A percentile compares a stretch with the other conserved stretches of the same genome.
Conservation (phyloP, 2,888 invertebrate genomes). For the Hemicrepidius hirtus region DNA sequence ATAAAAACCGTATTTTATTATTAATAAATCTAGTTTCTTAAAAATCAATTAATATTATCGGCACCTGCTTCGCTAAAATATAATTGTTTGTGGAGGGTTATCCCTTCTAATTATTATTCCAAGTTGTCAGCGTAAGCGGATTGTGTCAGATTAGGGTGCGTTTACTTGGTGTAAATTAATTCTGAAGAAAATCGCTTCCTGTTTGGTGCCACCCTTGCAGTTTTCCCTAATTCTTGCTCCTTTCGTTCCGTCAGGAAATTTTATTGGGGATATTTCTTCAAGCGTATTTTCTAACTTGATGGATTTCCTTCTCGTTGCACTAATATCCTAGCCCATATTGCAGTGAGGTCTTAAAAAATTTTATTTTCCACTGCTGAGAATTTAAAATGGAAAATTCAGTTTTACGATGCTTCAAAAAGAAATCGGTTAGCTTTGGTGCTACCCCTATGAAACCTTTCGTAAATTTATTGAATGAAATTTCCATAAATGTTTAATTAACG, state of each 20-base stretch:
- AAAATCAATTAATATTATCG: background rate
- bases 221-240: background rate
- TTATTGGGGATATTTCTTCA: conserved; percentile 5
- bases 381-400: background rate
- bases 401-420: background rate
- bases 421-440: too few species aligned
- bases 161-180: conserved; percentile 17
- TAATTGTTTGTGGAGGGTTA: conserved; percentile 8
- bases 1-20: too few species aligned
- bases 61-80: background rate
- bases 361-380: background rate
- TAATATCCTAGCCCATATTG: conserved; percentile 2
- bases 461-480: too few species aligned
- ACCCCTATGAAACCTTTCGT: too few species aligned
- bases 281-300: conserved; percentile 4
- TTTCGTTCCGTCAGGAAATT: conserved; percentile 2
- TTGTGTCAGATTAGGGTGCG: conserved; percentile 19
- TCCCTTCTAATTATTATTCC: conserved; percentile 15
- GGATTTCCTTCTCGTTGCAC: conserved; percentile 6
- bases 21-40: too few species aligned
- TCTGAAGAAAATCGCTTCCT: conserved; percentile 18
- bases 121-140: conserved; percentile 7
- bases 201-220: conserved; percentile 2
- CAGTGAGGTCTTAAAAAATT: background rate
- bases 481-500: too few species aligned